A percentile compares a stretch with the other conserved stretches of the same genome.
phyloP scores from a whole-genome alignment of 2,888 invertebrate species.

The Sphecodes monilicornis region DNA sequence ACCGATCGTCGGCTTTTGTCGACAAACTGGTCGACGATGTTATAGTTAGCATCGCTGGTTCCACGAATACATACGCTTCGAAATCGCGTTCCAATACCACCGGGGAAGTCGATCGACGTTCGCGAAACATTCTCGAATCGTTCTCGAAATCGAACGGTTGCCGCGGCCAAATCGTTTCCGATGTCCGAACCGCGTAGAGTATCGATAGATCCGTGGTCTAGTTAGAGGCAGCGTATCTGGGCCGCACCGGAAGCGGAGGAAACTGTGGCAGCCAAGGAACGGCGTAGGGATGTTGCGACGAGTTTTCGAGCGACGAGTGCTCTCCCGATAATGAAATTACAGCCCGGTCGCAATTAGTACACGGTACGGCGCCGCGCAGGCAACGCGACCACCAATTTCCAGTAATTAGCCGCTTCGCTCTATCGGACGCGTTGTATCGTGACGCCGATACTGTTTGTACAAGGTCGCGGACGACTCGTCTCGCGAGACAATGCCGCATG shows the following conservation, averaged over 20 bases:
- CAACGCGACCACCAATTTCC: neutral
- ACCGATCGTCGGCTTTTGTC: too few relatives aligned
- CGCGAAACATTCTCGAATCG: too few relatives aligned
- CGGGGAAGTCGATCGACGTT: neutral
- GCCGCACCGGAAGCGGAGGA: neutral
- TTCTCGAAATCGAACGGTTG: neutral
- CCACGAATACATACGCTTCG: too few relatives aligned
- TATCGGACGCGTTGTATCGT: too few relatives aligned
- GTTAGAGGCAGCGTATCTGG: neutral
- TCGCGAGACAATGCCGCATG: too few relatives aligned
- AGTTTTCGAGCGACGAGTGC: neutral
- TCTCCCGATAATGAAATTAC: constrained; percentile 30
- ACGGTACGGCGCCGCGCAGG: neutral
- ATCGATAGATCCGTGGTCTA: neutral
- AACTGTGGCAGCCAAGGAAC: neutral
- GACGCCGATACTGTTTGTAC: too few relatives aligned
- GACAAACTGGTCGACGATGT: too few relatives aligned
- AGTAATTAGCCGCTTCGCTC: too few relatives aligned
- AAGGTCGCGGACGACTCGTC: too few relatives aligned
- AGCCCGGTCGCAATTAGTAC: constrained; percentile 19
- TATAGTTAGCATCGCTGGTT: too few relatives aligned
- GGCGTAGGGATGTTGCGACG: neutral
- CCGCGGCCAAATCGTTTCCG: neutral
- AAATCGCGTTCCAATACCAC: neutral
- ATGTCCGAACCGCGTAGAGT: too few relatives aligned